phyloP scores from a whole-genome alignment of 2,888 invertebrate species.

The Ichneumon xanthorius region DNA sequence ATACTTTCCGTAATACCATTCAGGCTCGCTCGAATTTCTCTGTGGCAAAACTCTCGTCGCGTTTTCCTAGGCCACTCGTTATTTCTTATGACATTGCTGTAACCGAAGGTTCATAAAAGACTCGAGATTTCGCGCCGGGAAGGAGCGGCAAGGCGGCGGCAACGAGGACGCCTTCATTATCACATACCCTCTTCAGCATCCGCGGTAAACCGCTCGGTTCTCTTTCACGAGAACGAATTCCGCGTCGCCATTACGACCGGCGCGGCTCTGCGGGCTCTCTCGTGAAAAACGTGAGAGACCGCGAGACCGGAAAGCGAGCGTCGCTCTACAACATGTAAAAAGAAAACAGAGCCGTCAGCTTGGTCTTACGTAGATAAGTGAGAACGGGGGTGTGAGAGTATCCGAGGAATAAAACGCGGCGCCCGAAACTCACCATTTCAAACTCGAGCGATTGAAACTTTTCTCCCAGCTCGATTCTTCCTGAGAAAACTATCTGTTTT shows the following conservation, averaged over 20 bases:
- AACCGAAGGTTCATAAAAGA: too few species aligned
- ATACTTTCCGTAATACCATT: too few species aligned
- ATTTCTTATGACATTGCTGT: too few species aligned
- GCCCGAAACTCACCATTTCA: slow-evolving; percentile 43
- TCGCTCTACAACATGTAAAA: slow-evolving; percentile 8
- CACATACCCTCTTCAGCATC: slow-evolving; percentile 35
- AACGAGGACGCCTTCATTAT: slow-evolving; percentile 21
- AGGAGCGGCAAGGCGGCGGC: too few species aligned
- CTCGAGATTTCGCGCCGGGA: too few species aligned
- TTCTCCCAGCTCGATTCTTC: background rate
- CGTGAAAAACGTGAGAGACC: slow-evolving; percentile 48
- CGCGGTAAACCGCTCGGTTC: slow-evolving; percentile 25
- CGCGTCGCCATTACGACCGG: slow-evolving; percentile 57
- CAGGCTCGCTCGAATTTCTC: too few species aligned
- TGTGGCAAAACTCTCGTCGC: too few species aligned
- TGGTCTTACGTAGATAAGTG: background rate
- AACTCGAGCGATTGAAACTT: slow-evolving; percentile 52
- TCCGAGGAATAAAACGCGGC: slow-evolving; percentile 14
- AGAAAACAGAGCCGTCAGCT: background rate
- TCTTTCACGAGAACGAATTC: slow-evolving; percentile 58
- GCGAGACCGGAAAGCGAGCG: slow-evolving; percentile 19
- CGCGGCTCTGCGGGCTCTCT: background rate
- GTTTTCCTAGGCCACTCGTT: too few species aligned
- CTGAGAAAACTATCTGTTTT: background rate
- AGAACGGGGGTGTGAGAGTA: background rate